Conservation (phyloP, 2,888 invertebrate genomes). For the Folsomia candida region DNA sequence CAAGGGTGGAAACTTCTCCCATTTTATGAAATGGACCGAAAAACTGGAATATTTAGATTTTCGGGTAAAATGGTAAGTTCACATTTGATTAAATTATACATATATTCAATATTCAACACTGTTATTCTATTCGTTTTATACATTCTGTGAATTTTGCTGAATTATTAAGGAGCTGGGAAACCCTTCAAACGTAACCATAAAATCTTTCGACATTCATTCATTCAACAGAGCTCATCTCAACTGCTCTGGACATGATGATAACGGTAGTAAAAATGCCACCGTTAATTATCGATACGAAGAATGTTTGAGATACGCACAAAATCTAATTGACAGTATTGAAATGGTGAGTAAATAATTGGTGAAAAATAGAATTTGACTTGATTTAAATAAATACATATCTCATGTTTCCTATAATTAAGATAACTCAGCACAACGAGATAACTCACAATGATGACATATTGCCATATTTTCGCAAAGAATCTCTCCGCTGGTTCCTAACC, state of each 20-base stretch:
- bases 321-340: background rate
- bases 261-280: background rate
- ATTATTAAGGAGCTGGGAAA: background rate
- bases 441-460: background rate
- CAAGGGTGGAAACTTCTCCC: background rate
- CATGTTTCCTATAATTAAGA: background rate
- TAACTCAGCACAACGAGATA: background rate
- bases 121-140: too few relatives aligned
- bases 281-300: background rate
- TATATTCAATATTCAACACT: too few relatives aligned
- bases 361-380: too few relatives aligned
- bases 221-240: too few relatives aligned
- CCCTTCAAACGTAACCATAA: background rate
- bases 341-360: background rate
- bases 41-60: background rate
- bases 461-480: background rate
- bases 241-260: too few relatives aligned
- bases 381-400: background rate
- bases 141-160: too few relatives aligned
- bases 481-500: background rate
- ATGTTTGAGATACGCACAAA: background rate
- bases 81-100: too few relatives aligned
- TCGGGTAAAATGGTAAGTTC: background rate
- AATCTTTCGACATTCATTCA: background rate
- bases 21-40: background rate